phyloP scores from a whole-genome alignment of 2,888 invertebrate species.

The Andricus quercusramuli region DNA sequence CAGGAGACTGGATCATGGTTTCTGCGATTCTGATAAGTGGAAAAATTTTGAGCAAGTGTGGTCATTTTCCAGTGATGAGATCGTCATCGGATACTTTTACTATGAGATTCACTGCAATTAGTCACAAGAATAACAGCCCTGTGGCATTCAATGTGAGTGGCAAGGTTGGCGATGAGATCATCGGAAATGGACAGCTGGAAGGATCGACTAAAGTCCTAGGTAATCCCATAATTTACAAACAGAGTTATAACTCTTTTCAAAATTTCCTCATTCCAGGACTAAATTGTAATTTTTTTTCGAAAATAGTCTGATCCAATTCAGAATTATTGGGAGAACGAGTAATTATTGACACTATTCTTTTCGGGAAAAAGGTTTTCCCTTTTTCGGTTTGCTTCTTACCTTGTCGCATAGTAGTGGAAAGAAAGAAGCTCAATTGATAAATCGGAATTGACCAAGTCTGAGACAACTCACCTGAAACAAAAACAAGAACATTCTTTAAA shows the following conservation, averaged over 20 bases:
- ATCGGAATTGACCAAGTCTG: not conserved
- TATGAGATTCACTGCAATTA: slow-evolving; percentile 55
- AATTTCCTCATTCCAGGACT: no score
- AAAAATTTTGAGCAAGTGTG: slow-evolving; percentile 47
- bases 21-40: not conserved
- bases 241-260: no score
- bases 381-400: not conserved
- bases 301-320: no score
- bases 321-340: no score
- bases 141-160: slow-evolving; percentile 50
- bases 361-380: no score
- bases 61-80: slow-evolving; percentile 47
- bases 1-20: not conserved
- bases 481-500: not conserved
- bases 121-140: slow-evolving; percentile 43
- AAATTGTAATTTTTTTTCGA: no score
- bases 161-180: slow-evolving; percentile 47
- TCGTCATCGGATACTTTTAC: slow-evolving; percentile 42
- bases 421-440: not conserved
- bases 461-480: slow-evolving; percentile 34
- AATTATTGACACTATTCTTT: no score
- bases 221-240: slow-evolving; percentile 37
- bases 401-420: not conserved
- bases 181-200: slow-evolving; percentile 55
- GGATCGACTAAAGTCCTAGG: slow-evolving; percentile 54